A percentile compares a stretch with the other conserved stretches of the same genome.
phyloP scores from a whole-genome alignment of 2,888 invertebrate genomes.

The Hypsopygia costalis region DNA sequence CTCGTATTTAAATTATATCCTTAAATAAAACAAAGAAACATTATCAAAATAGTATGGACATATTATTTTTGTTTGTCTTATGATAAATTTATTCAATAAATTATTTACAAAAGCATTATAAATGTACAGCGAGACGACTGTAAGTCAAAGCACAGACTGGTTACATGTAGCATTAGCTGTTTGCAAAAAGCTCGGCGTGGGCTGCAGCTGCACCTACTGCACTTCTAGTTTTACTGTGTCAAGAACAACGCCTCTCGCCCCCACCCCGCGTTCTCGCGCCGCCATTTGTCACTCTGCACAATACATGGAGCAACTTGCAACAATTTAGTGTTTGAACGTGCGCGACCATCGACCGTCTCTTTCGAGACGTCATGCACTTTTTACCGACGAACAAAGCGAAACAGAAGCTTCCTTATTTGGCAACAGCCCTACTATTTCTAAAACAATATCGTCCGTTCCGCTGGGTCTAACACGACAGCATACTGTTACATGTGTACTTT shows the following conservation, averaged over 20 bases:
- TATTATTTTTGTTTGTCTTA: too few relatives aligned
- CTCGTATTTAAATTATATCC: too few relatives aligned
- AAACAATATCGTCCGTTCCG: constrained; percentile 20
- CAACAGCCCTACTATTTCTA: constrained; percentile 29
- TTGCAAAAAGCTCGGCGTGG: constrained; percentile 74
- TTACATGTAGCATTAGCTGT: constrained; percentile 43
- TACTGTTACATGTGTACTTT: not conserved
- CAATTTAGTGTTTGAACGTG: constrained; percentile 33
- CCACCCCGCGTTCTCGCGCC: constrained; percentile 41
- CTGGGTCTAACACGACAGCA: not conserved
- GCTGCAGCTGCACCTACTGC: constrained; percentile 77
- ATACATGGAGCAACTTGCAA: constrained; percentile 39
- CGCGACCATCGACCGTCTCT: constrained; percentile 27
- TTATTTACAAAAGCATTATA: not conserved
- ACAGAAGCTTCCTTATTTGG: constrained; percentile 34
- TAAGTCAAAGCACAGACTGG: constrained; percentile 36
- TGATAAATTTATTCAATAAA: too few relatives aligned
- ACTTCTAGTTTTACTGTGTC: constrained; percentile 80
- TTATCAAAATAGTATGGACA: too few relatives aligned
- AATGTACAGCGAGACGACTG: not conserved
- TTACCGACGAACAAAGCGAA: not conserved
- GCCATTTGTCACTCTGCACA: constrained; percentile 49
- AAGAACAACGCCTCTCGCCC: constrained; percentile 77
- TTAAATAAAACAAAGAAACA: too few relatives aligned
- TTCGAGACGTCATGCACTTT: not conserved